These are phyloP conservation scores for Alosa sapidissima DNA, from an alignment of 2,797 vertebrate species.

Conservation along the genomic window DNA sequence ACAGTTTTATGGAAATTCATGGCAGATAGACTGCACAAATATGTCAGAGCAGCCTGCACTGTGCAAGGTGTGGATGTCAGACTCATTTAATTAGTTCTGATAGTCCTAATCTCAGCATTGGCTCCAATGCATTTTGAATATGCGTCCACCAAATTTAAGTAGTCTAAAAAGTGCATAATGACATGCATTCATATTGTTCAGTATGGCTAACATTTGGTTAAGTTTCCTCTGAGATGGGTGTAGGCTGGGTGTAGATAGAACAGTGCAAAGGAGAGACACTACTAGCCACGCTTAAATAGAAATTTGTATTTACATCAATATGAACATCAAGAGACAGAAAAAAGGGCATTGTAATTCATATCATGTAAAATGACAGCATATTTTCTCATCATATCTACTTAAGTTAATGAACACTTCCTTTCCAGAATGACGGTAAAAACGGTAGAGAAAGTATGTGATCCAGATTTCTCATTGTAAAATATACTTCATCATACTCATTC, in stretches of 20 bases:
- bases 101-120: background rate
- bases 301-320: constrained; percentile 99
- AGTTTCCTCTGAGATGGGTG: background rate
- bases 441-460: constrained; percentile 55
- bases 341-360: constrained; percentile 83
- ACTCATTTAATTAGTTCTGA: background rate
- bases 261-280: constrained; percentile 33
- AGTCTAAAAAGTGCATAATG: too few species aligned
- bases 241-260: background rate
- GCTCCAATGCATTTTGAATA: background rate
- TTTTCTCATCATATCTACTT: constrained; percentile 57
- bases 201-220: too few species aligned
- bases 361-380: constrained; percentile 78
- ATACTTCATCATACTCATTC: constrained; percentile 65
- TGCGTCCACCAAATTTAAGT: too few species aligned
- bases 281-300: constrained; percentile 86
- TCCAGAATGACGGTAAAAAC: constrained; percentile 54
- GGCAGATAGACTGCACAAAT: too few species aligned
- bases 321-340: constrained; percentile 85
- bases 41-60: too few species aligned
- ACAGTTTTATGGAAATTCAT: too few species aligned
- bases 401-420: constrained; percentile 53
- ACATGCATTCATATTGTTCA: too few species aligned
- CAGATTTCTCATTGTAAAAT: constrained; percentile 57
- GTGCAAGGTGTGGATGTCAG: background rate